A percentile compares a stretch with the other conserved stretches of the same genome.
phyloP scores from a whole-genome alignment of 2,113 vertebrate genomes.

The Agelaius phoeniceus region DNA sequence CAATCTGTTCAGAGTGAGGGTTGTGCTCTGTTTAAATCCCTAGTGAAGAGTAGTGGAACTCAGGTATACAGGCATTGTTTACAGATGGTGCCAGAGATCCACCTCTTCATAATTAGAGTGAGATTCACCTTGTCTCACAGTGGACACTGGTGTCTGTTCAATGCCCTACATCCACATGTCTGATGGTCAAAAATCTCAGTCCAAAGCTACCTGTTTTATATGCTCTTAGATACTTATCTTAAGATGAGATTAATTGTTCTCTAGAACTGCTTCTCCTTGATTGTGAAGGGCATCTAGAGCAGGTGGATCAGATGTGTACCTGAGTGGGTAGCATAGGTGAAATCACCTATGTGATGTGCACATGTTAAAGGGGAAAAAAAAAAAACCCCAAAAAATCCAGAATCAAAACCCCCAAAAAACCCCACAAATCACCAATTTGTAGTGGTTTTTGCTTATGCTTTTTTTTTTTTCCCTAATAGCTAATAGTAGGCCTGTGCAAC shows the following conservation, averaged over 20 bases:
- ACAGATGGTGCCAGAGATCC: not conserved
- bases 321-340: not conserved
- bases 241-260: not conserved
- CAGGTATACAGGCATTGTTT: not conserved
- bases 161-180: not conserved
- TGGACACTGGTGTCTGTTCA: not conserved
- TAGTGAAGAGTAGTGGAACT: not conserved
- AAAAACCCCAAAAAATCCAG: not conserved
- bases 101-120: not conserved
- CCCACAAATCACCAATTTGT: not conserved
- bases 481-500: not conserved
- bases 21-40: not conserved
- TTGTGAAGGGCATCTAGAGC: not conserved
- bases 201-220: not conserved
- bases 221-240: not conserved
- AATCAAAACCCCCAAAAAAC: fast-evolving
- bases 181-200: not conserved
- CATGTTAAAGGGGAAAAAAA: not conserved
- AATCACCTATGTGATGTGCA: not conserved
- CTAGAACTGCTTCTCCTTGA: not conserved
- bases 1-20: not conserved
- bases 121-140: not conserved
- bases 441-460: not conserved
- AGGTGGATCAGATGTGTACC: not conserved
- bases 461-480: not conserved